Evolutionary conservation across 2,113 vertebrate genomes (phyloP), one percentile per base, ranked within the genome.

Genomic region (Nycticorax nycticorax): DNA sequence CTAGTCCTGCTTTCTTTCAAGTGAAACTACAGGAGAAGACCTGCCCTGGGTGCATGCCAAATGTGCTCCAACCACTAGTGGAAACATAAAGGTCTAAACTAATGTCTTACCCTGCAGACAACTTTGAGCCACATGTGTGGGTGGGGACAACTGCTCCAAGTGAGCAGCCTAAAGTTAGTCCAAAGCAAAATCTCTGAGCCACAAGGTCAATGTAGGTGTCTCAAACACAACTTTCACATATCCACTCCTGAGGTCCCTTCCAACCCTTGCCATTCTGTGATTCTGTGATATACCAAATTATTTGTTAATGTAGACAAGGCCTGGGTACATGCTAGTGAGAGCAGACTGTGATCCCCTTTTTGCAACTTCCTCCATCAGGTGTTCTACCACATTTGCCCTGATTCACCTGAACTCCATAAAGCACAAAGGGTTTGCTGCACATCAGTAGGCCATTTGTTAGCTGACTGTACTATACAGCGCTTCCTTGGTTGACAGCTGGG

Each of bases 71-170:
- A 12, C 8, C 8, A n/a, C 21, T 50, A 45, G 55, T 6, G 32
- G 37, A 63, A 79, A 55, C 28, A 67, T 33, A 50, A 41, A 68
- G 22, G 12, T 64, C 53, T 50, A 62, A 78, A 35, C 7, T 43
- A 62, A 63, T 16, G 3, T 24, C 32, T 82, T 43, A 48, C 16
- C 14, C 21, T 79, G 47, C 12, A 75, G 48, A 45, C 11, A 39
- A 4, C 21, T 73, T 32, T 27, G 67, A 91, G 48, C 32, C 12
- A 27, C 0, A 0, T 14, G 1, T 18, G 21, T 4, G 3, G 3
- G 17, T 11, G 26, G 8, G 28, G 7, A 66, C 62, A 55, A 24
- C 10, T 50, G 26, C 27, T 88, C 22, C 14, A 48, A 32, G 26
- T 5, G 8, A 83, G 47, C 16, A 63, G 19, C 28, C 41, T 52